A percentile compares a stretch with the other conserved stretches of the same genome.
Conservation (phyloP, 2,888 invertebrate genomes). For the Drosophila atripex region DNA sequence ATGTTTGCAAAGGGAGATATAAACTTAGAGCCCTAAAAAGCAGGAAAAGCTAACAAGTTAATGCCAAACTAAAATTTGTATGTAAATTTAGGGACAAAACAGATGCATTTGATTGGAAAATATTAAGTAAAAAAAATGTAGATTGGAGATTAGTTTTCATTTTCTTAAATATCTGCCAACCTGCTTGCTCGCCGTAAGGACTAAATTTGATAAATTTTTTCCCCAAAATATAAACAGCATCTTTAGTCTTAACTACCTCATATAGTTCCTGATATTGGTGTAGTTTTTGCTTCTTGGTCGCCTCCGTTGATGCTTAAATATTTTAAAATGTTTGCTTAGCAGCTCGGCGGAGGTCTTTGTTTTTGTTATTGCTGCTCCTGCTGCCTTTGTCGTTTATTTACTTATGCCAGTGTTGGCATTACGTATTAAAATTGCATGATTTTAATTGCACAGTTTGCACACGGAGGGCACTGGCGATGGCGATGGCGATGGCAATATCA, state of each 20-base stretch:
- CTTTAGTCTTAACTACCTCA: neutral
- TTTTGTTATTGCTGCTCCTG: constrained; percentile 10
- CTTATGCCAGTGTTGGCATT: constrained; percentile 72
- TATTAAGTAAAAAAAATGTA: neutral
- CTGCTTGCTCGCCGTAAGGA: too few relatives aligned
- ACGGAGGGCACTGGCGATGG: constrained; percentile 41
- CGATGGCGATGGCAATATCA: constrained; percentile 28
- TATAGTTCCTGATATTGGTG: constrained; percentile 1
- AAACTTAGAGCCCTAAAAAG: neutral
- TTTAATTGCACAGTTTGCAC: constrained; percentile 78
- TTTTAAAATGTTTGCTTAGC: constrained; percentile 79
- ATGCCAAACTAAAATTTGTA: neutral
- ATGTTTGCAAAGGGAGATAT: neutral
- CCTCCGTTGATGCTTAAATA: constrained; percentile 62
- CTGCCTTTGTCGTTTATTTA: constrained; percentile 61
- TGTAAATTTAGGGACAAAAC: neutral
- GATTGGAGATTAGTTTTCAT: too few relatives aligned
- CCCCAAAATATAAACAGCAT: neutral
- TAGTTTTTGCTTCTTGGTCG: constrained; percentile 28
- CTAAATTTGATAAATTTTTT: neutral
- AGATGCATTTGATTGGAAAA: neutral
- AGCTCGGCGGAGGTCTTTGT: constrained; percentile 32
- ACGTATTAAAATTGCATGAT: constrained; percentile 79
- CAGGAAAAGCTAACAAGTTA: neutral
- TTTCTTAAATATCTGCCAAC: too few relatives aligned